A percentile compares a stretch with the other conserved stretches of the same genome.
Conservation (phyloP, 2,113 vertebrate genomes). For the Tichodroma muraria region DNA sequence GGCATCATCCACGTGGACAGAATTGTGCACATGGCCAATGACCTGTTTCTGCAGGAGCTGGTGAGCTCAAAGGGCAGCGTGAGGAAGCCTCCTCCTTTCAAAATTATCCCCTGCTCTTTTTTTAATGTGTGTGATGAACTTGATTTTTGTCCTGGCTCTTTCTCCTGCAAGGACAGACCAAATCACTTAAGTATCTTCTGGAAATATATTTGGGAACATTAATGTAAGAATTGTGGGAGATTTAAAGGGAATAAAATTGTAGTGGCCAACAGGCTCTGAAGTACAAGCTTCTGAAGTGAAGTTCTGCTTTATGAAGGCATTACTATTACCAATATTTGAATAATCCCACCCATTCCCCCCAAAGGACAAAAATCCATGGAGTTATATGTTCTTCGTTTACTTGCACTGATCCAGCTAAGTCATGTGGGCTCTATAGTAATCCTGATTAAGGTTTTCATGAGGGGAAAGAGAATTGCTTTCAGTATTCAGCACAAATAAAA, state of each 20-base stretch:
- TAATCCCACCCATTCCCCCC: background rate
- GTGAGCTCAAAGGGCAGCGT: conserved; percentile 52
- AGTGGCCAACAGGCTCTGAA: background rate
- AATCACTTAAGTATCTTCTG: background rate
- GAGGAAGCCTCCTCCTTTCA: background rate
- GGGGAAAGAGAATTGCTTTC: background rate
- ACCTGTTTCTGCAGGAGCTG: conserved; percentile 92
- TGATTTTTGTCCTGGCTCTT: background rate
- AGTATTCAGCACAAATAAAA: background rate
- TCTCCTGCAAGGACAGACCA: background rate
- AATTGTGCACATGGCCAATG: conserved; percentile 89
- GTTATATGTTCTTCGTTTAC: background rate
- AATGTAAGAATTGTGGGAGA: background rate
- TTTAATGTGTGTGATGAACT: background rate
- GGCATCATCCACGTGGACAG: conserved; percentile 84
- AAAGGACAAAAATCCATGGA: background rate
- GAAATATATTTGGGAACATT: background rate
- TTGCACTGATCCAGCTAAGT: background rate
- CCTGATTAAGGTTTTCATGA: background rate
- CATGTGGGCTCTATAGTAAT: background rate
- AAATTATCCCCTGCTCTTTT: background rate
- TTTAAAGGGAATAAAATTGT: background rate
- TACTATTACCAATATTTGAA: background rate
- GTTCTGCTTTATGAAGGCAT: background rate
- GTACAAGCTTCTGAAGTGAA: background rate